These are phyloP conservation scores for Eudasyphora cyanicolor DNA, from an alignment of 2,888 invertebrate species.

Conservation along the genomic window DNA sequence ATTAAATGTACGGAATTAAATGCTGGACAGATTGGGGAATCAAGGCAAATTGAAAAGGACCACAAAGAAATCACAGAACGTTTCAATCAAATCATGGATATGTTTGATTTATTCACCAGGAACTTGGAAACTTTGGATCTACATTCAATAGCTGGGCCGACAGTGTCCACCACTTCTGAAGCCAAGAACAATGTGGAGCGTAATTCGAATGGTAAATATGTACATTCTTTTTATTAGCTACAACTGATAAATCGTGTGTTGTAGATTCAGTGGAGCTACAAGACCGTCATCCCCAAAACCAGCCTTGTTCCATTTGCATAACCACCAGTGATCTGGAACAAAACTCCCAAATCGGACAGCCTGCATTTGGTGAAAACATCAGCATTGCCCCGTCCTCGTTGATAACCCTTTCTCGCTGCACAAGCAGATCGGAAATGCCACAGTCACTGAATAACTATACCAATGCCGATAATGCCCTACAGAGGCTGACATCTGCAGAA, in stretches of 20 bases:
- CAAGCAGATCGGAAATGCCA: conserved; percentile 31
- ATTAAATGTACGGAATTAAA: no score
- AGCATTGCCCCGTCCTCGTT: background rate
- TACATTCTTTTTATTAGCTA: background rate
- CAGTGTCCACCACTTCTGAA: background rate
- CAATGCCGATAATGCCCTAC: conserved; percentile 37
- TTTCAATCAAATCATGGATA: conserved; percentile 68
- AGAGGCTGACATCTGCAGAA: background rate
- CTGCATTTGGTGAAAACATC: background rate
- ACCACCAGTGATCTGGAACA: background rate
- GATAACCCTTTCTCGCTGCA: background rate
- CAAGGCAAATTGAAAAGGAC: conserved; percentile 12
- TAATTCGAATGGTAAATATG: background rate
- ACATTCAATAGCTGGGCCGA: background rate
- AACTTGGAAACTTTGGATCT: conserved; percentile 70
- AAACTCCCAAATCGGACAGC: background rate
- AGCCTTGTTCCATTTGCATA: background rate
- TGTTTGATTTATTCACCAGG: conserved; percentile 71
- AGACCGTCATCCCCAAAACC: background rate
- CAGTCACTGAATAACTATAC: conserved; percentile 55
- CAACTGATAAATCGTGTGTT: background rate
- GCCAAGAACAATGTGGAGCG: background rate
- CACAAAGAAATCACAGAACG: conserved; percentile 65
- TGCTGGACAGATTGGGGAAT: background rate
- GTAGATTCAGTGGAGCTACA: background rate